Percentiles rank a stretch among this genome's conserved stretches.
phyloP scores from a whole-genome alignment of 2,113 vertebrate genomes.

The Leptosomus discolor region DNA sequence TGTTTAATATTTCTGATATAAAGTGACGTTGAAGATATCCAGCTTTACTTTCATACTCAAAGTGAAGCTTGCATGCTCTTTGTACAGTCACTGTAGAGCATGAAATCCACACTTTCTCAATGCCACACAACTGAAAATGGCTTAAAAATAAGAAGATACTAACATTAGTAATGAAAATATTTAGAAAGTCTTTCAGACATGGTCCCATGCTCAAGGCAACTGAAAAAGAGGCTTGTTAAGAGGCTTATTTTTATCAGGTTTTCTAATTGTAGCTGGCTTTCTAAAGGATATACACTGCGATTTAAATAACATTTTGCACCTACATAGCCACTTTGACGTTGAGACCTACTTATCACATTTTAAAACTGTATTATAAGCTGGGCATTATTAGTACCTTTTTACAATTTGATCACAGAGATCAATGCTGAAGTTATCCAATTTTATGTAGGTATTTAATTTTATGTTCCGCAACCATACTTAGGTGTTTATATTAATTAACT shows the following conservation, averaged over 20 bases:
- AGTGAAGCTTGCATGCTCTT: neutral
- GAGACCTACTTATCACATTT: neutral
- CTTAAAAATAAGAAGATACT: neutral
- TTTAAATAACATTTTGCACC: neutral
- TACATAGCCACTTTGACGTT: neutral
- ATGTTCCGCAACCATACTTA: neutral
- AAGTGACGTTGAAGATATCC: neutral
- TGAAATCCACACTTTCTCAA: neutral
- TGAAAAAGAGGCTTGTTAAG: neutral
- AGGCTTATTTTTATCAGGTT: neutral
- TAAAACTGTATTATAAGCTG: neutral
- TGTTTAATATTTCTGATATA: neutral
- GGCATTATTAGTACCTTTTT: neutral
- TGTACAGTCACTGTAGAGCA: neutral
- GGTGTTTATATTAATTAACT: neutral
- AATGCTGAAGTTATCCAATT: neutral
- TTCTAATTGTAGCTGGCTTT: neutral
- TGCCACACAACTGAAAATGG: neutral
- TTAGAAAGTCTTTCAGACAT: neutral
- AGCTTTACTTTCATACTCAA: neutral
- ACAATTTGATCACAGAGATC: neutral
- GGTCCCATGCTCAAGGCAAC: neutral
- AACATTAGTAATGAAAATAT: neutral
- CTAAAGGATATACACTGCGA: neutral
- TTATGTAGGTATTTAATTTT: neutral